phyloP scores from a whole-genome alignment of 2,113 vertebrate species.

The Eulacestoma nigropectus region DNA sequence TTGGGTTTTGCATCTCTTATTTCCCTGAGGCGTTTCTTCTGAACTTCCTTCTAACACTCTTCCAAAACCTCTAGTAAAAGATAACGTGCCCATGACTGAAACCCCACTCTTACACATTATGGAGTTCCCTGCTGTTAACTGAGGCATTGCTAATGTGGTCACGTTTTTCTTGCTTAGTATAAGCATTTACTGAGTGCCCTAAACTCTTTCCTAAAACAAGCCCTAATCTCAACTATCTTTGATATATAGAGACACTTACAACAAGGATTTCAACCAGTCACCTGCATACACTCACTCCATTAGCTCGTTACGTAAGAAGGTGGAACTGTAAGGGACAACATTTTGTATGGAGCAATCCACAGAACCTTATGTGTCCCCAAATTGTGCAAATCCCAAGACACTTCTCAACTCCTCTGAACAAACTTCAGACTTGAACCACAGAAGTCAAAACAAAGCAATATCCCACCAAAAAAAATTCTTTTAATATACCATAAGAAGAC shows the following conservation, averaged over 20 bases:
- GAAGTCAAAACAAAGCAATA: not conserved
- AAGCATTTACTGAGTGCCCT: not conserved
- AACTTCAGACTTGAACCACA: not conserved
- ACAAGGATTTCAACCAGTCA: not conserved
- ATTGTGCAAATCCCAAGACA: not conserved
- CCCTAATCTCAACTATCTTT: not conserved
- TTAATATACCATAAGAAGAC: not conserved
- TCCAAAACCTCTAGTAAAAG: not conserved
- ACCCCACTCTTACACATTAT: not conserved
- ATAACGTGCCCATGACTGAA: not conserved
- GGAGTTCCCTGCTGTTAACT: not conserved
- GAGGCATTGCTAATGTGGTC: not conserved
- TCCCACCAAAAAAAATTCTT: rapidly evolving
- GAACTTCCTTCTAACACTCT: not conserved
- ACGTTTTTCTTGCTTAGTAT: not conserved
- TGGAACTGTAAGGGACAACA: not conserved
- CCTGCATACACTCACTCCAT: not conserved
- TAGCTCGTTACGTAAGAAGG: not conserved
- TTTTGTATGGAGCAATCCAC: not conserved
- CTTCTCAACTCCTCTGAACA: not conserved
- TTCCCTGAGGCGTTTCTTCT: not conserved
- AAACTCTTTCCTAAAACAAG: not conserved
- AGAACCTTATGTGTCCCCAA: not conserved
- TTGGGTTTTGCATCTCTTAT: not conserved
- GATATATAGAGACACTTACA: not conserved